Conservation (phyloP, 2,797 vertebrate genomes). For the Thaleichthys pacificus region DNA sequence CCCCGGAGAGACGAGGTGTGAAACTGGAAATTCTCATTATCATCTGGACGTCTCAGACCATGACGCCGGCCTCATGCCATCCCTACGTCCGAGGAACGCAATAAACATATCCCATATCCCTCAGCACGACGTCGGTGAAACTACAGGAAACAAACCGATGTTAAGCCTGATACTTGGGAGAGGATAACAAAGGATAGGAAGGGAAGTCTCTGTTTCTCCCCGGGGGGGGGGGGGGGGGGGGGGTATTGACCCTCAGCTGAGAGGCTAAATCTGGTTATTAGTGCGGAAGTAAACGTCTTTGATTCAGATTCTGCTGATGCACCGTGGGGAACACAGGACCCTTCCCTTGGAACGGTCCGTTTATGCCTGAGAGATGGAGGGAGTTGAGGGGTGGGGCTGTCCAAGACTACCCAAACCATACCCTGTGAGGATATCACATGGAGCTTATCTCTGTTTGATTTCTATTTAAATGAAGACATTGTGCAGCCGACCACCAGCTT, state of each 20-base stretch:
- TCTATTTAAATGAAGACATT: conserved; percentile 36
- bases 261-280: conserved; percentile 44
- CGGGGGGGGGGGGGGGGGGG: too few species aligned
- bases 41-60: too few species aligned
- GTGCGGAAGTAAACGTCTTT: conserved; percentile 10
- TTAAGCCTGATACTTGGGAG: too few species aligned
- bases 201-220: neutral
- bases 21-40: too few species aligned
- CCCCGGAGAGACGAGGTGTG: too few species aligned
- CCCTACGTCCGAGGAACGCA: too few species aligned
- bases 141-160: too few species aligned
- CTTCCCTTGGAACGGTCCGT: conserved; percentile 11
- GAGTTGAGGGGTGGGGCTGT: too few species aligned
- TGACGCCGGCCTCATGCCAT: too few species aligned
- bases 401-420: neutral
- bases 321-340: conserved; percentile 13
- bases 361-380: too few species aligned
- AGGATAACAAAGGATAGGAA: neutral
- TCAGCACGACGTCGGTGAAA: too few species aligned
- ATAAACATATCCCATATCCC: too few species aligned
- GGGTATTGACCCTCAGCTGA: conserved; percentile 33
- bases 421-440: neutral
- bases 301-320: conserved; percentile 17
- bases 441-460: conserved; percentile 48
- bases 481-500: conserved; percentile 25